phyloP scores from a whole-genome alignment of 2,113 vertebrate species.

The Solea solea region DNA sequence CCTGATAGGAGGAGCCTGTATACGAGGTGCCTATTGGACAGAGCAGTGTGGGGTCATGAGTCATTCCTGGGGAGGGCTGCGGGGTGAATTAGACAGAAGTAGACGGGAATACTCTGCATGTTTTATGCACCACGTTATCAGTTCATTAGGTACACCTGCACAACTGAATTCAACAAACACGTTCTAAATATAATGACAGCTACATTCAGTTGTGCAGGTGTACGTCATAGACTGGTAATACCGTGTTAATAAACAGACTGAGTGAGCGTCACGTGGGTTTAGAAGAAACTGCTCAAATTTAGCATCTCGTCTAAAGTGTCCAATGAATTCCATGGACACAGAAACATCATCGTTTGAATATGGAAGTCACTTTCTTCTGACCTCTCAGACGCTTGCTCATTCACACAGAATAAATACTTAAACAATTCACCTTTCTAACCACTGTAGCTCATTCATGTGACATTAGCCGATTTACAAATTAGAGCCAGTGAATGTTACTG shows the following conservation, averaged over 20 bases:
- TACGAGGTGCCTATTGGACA: conserved; percentile 80
- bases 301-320: no score
- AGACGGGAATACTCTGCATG: conserved; percentile 57
- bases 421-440: conserved; percentile 48
- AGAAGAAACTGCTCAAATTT: background rate
- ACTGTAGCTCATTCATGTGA: conserved; percentile 6
- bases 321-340: background rate
- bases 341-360: background rate
- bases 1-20: conserved; percentile 81
- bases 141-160: conserved; percentile 7
- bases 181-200: background rate
- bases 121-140: conserved; percentile 2
- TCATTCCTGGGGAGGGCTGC: conserved; percentile 28
- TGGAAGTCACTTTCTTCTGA: conserved; percentile 3
- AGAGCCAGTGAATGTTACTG: background rate
- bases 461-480: background rate
- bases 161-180: conserved; percentile 3
- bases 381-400: conserved; percentile 30
- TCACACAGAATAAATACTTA: conserved; percentile 29
- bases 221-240: background rate
- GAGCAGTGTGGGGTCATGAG: conserved; percentile 51
- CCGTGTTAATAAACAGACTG: background rate
- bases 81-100: conserved; percentile 7
- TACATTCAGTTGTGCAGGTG: background rate
- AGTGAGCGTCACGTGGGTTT: conserved; percentile 39